Conservation (phyloP, 2,113 vertebrate genomes). For the Casuarius casuarius region DNA sequence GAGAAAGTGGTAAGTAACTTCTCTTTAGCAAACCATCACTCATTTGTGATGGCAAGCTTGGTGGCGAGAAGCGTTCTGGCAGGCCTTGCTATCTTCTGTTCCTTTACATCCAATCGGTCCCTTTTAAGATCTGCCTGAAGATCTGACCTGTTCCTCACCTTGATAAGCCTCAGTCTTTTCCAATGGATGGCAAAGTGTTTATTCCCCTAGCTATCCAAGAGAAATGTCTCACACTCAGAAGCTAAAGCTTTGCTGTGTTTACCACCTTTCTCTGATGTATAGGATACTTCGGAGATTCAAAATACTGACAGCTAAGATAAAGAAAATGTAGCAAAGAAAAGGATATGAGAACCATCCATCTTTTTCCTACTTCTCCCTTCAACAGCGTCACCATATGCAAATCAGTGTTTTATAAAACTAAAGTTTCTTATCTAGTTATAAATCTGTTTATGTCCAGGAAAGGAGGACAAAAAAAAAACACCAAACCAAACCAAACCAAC, state of each 20-base stretch:
- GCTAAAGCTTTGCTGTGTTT: background rate
- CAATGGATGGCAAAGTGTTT: background rate
- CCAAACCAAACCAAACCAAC: too few species aligned
- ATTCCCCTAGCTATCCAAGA: background rate
- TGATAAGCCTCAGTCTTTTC: background rate
- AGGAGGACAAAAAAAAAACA: background rate
- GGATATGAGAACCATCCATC: background rate
- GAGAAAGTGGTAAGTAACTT: background rate
- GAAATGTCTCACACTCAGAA: background rate
- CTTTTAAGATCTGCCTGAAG: background rate
- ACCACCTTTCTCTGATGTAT: background rate
- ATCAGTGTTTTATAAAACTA: background rate
- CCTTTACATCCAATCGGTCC: background rate
- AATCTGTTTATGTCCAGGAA: background rate
- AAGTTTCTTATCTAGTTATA: background rate
- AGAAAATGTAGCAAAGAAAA: background rate
- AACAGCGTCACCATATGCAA: background rate
- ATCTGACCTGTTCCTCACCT: background rate
- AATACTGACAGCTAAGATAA: background rate
- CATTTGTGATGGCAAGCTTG: background rate
- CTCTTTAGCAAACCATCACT: background rate
- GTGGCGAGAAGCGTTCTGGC: background rate
- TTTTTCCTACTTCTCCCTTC: background rate
- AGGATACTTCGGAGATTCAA: background rate
- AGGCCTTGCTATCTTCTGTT: background rate